These are phyloP conservation scores for Morbakka virulenta DNA, from an alignment of 30 jellyfish, hydroid and myxozoan species.

Conservation along the genomic window DNA sequence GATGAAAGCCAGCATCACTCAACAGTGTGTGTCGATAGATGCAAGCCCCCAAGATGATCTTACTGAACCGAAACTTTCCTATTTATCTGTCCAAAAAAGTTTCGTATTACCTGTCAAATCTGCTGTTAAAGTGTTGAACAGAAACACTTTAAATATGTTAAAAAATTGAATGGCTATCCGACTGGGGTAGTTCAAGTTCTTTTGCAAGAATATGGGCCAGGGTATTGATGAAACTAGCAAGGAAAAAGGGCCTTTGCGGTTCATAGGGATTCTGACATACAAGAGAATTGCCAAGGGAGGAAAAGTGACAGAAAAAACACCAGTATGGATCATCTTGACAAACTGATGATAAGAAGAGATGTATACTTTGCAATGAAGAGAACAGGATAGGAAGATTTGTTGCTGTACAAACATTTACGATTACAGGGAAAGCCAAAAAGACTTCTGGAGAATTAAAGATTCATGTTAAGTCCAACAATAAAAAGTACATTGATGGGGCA, in stretches of 20 bases:
- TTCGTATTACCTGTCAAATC: too few relatives aligned
- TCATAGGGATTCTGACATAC: neutral
- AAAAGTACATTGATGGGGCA: conserved; percentile 19
- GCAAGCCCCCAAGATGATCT: too few relatives aligned
- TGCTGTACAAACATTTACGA: conserved; percentile 7
- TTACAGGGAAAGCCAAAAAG: conserved; percentile 15
- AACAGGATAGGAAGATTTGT: too few relatives aligned
- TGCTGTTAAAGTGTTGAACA: too few relatives aligned
- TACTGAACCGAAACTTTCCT: too few relatives aligned
- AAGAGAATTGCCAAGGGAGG: conserved; percentile 11
- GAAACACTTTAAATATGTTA: too few relatives aligned
- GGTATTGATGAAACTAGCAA: conserved; percentile 4
- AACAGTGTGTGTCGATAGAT: too few relatives aligned
- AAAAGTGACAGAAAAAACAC: conserved; percentile 21
- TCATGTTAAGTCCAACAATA: conserved; percentile 12
- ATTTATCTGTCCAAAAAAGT: too few relatives aligned
- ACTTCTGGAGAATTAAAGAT: conserved; percentile 2
- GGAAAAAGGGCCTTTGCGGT: conserved; percentile 7
- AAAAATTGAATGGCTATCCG: too few relatives aligned
- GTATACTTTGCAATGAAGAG: conserved; percentile 31
- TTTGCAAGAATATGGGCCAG: too few relatives aligned
- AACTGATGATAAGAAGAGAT: conserved; percentile 17
- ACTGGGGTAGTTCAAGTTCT: too few relatives aligned
- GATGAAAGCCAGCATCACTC: too few relatives aligned
- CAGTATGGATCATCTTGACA: conserved; percentile 24